Percentiles rank a stretch among this genome's conserved stretches.
phyloP scores from a whole-genome alignment of 2,797 vertebrate species.

The Capromys pilorides region DNA sequence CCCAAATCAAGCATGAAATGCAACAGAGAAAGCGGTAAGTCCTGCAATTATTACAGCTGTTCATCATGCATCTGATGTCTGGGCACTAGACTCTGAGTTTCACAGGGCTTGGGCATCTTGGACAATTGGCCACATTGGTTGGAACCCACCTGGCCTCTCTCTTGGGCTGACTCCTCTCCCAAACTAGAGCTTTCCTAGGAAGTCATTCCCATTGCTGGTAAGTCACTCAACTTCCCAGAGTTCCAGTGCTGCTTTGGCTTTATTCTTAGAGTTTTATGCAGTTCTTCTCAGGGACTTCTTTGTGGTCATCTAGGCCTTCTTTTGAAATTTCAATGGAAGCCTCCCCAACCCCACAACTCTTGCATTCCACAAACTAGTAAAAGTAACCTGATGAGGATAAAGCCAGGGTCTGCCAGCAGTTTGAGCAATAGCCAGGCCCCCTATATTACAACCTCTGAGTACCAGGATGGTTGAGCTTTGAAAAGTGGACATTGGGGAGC shows the following conservation, averaged over 20 bases:
- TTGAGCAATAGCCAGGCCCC: neutral
- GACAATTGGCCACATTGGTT: neutral
- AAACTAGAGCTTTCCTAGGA: neutral
- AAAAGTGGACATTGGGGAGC: neutral
- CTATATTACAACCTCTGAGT: neutral
- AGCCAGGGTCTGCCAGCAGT: neutral
- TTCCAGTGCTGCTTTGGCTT: neutral
- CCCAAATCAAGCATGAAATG: neutral
- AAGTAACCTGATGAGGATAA: neutral
- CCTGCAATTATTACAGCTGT: neutral
- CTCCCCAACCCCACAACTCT: neutral
- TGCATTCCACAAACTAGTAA: neutral
- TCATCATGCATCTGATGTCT: neutral
- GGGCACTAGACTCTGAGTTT: neutral
- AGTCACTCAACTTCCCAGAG: neutral
- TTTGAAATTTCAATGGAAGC: neutral
- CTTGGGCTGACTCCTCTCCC: neutral
- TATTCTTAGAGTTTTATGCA: neutral
- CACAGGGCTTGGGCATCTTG: neutral
- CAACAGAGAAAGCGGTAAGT: neutral
- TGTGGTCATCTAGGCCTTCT: neutral
- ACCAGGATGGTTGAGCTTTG: neutral
- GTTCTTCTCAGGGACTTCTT: neutral
- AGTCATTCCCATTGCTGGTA: neutral
- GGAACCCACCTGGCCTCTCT: neutral